Base-by-base conservation (phyloP, 2,888 invertebrate species). In the Brenthis ino region DNA sequence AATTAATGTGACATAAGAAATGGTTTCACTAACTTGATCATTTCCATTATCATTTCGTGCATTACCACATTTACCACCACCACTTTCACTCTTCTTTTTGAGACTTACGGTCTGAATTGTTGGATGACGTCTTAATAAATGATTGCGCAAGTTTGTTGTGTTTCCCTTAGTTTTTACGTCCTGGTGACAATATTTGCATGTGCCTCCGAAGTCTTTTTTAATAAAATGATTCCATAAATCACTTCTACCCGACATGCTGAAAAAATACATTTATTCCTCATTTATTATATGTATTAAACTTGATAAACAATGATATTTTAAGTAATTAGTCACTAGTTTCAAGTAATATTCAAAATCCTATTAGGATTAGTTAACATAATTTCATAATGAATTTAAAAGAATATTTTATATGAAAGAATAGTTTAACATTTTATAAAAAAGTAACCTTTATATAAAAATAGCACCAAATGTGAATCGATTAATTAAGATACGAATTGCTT, bases 121-220 rank as follows among this genome's bases (percentile, higher is more conserved):
- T 72, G 74, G 73, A 70, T 73, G 75, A 50, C 73, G 73, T 74
- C 74, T 74, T 72, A 74, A 70, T 71, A 75, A 76, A 70, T 75
- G 75, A 73, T 75, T 74, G 20, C 74, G 75, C 72, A 76, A 72
- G 70, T 76, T 76, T 68, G 76, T 73, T 74, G 72, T 75, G 72
- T 75, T 74, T 68, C 75, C 73, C 58, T 73, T 73, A 69, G 75
- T 72, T 74, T 74, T 74, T 69, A 75, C 71, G 53, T 72, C 70
- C 61, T 65, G 64, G 69, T 72, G 70, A 73, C 70, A 74, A 74
- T 74, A 73, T 73, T 74, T 74, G 66, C 73, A 75, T 73, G 37
- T 64, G 58, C 72, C 73, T 67, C 68, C 70, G 57, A 64, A 73
- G 50, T 73, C 73, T 66, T 75, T 75, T 75, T 74, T 69, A 50